Conservation (phyloP, 30 jellyfish, hydroid and myxozoan genomes). For the Pseudorhiza aurosa region DNA sequence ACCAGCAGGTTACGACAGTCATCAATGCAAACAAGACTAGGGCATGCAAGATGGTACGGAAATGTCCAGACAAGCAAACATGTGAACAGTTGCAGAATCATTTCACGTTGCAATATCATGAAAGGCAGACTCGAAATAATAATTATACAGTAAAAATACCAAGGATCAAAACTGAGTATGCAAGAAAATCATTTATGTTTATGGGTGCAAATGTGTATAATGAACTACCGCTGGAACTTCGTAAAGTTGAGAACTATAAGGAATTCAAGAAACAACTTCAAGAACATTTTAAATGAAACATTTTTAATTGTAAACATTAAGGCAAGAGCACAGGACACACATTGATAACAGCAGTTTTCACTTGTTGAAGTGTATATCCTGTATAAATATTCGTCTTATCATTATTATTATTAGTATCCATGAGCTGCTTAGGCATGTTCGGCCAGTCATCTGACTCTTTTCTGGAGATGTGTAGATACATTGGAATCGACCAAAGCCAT, state of each 20-base stretch:
- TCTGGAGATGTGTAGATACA: too few relatives aligned
- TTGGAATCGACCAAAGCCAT: too few relatives aligned
- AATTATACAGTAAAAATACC: conserved; percentile 32
- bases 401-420: too few relatives aligned
- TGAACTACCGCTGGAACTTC: conserved; percentile 67
- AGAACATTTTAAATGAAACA: conserved; percentile 11
- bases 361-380: too few relatives aligned
- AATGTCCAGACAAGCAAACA: conserved; percentile 12
- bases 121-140: conserved; percentile 38
- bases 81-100: conserved; percentile 16
- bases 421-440: too few relatives aligned
- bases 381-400: too few relatives aligned
- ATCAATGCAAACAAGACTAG: conserved; percentile 12
- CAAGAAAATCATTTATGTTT: conserved; percentile 43
- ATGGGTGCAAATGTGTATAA: conserved; percentile 61
- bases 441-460: too few relatives aligned
- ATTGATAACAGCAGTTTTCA: too few relatives aligned
- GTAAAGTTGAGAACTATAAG: conserved; percentile 24
- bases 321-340: too few relatives aligned
- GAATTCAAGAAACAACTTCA: conserved; percentile 18
- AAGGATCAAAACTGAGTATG: conserved; percentile 62
- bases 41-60: conserved; percentile 7
- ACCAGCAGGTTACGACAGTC: too few relatives aligned
- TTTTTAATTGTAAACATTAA: too few relatives aligned
- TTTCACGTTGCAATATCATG: conserved; percentile 1